Base-by-base conservation (phyloP, 1,140 invertebrate genomes). In the Phortica variegata region DNA sequence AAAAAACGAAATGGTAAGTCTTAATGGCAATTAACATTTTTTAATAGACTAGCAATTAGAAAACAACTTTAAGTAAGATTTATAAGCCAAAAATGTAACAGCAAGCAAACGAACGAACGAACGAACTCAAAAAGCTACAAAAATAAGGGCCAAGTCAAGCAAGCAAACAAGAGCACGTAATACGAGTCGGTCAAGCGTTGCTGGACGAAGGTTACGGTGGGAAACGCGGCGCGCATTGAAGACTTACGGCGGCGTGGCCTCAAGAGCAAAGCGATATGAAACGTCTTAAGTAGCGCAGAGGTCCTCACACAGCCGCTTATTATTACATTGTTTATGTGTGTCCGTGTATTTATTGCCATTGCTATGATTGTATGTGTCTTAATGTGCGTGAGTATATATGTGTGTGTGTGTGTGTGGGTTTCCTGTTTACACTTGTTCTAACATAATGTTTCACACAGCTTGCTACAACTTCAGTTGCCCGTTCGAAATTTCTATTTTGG, bases 311-410 rank as follows among this genome's bases (percentile, higher is more conserved):
- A 52, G 48, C 59, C 66, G 56, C 63, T 66, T 66, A 68, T 66
- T 66, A 66, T 66, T 68, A 68, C 62, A 66, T 66, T 66, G 62
- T 66, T 66, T 66, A 66, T 68, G 63, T 63, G 63, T 57, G 23
- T 26, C 10, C 10, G 23, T 26, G 23, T 26, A 26, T 49, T 56
- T 56, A 45, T 56, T 51, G 34, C 45, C 33, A 19, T 37, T 33
- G 18, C 36, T 33, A 29, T 29, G 12, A 12, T 29, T 29, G 26
- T 29, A 12, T 29, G 26, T 7, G 26, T 34, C 5, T 34, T n/a
- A 6, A 34, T 4, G 33, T 34, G 16, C 12, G 12, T 29, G 26
- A 29, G 33, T 34, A 15, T 34, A 15, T 65, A 58, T 60, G 60
- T 65, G 54, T 65, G 55, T 51, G 50, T 33, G 31, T 51, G 19